Conservation (phyloP, 2,797 vertebrate genomes). For the Brachymystax lenok region DNA sequence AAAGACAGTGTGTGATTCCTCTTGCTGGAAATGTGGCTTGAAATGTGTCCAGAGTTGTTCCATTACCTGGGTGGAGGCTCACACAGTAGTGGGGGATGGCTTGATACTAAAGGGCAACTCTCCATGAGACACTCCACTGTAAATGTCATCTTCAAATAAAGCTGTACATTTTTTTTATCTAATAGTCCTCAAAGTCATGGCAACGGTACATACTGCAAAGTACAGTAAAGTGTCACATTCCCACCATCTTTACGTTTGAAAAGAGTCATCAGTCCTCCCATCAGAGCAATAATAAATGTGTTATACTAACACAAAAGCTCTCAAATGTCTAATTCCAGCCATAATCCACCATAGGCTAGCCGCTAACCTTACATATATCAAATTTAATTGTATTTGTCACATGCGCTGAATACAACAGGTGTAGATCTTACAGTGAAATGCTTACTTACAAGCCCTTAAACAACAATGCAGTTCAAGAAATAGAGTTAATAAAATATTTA, state of each 20-base stretch:
- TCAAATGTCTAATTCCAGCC: no score
- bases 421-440: no score
- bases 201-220: background rate
- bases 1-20: background rate
- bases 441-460: no score
- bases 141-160: constrained; percentile 53
- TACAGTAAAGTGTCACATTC: background rate
- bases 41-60: background rate
- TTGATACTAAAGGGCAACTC: constrained; percentile 38
- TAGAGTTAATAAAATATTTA: no score
- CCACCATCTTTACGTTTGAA: background rate
- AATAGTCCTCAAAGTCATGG: constrained; percentile 31
- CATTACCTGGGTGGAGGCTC: background rate
- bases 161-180: constrained; percentile 7
- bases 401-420: no score
- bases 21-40: background rate
- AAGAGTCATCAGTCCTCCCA: background rate
- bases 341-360: no score
- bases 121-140: constrained; percentile 27
- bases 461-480: no score
- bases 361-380: no score
- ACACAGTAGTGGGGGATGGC: background rate
- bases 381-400: no score
- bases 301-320: constrained; percentile 14
- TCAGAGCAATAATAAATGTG: constrained; percentile 1